phyloP scores from a whole-genome alignment of 1,140 invertebrate genomes.

The Zeugodacus cucurbitae region DNA sequence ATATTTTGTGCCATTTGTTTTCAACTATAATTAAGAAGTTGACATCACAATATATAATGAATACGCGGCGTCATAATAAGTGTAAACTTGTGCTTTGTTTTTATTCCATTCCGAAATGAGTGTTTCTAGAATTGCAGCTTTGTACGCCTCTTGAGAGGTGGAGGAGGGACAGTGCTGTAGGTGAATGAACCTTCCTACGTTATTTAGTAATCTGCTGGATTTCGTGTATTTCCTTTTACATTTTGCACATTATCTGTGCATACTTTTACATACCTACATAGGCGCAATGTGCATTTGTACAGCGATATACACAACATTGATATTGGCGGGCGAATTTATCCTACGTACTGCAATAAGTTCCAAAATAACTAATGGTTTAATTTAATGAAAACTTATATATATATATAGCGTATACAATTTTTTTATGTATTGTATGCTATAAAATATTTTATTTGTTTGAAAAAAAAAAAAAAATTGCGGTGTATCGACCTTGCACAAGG shows the following conservation, averaged over 20 bases:
- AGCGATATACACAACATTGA: not conserved
- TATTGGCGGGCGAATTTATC: too few species aligned
- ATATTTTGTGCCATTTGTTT: not conserved
- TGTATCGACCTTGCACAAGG: not conserved
- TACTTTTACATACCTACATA: not conserved
- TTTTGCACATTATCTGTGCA: not conserved
- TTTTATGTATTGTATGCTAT: too few species aligned
- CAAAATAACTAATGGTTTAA: too few species aligned
- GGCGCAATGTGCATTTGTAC: not conserved
- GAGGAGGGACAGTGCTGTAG: not conserved
- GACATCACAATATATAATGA: not conserved
- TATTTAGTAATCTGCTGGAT: not conserved
- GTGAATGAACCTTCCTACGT: not conserved
- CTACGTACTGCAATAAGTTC: too few species aligned
- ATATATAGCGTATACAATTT: too few species aligned
- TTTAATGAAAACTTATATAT: too few species aligned
- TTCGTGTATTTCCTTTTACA: not conserved
- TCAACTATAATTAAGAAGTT: not conserved
- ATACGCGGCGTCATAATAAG: not conserved
- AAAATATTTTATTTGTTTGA: not conserved
- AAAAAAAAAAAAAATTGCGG: not conserved
- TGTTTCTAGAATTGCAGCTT: too few species aligned
- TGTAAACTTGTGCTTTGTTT: not conserved
- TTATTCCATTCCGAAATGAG: too few species aligned
- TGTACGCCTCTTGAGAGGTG: not conserved